These are phyloP conservation scores for Pecten maximus DNA, from an alignment of 2,888 invertebrate species.

Conservation along the genomic window DNA sequence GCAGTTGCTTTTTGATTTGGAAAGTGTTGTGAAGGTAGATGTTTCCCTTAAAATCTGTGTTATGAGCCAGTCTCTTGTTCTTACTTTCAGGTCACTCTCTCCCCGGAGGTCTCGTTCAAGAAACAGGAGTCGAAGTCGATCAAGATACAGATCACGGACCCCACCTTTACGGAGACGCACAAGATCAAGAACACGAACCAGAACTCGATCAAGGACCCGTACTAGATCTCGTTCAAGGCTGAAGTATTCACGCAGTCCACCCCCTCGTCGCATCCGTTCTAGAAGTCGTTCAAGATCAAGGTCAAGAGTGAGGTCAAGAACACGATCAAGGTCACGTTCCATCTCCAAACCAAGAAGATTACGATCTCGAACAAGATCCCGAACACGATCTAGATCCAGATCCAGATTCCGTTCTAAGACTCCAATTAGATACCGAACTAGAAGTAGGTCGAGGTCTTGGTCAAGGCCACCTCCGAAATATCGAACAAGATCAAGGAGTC, in stretches of 20 bases:
- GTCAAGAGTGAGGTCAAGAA: constrained; percentile 56
- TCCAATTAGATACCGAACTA: constrained; percentile 45
- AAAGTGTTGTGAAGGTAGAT: not conserved
- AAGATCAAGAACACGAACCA: constrained; percentile 56
- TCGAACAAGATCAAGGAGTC: constrained; percentile 48
- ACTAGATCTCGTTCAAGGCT: constrained; percentile 47
- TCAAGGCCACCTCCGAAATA: constrained; percentile 57
- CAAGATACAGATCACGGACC: constrained; percentile 42
- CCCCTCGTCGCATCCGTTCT: constrained; percentile 38
- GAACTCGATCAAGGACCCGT: constrained; percentile 44
- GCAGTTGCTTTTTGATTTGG: not conserved
- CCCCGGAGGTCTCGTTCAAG: constrained; percentile 47
- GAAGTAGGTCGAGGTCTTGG: constrained; percentile 58
- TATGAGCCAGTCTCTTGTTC: constrained; percentile 37
- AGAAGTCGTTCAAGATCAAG: constrained; percentile 47
- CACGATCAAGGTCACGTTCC: constrained; percentile 63
- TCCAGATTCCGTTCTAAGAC: constrained; percentile 41
- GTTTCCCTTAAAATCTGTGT: too few relatives aligned
- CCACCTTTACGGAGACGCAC: constrained; percentile 41
- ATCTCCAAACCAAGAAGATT: constrained; percentile 51
- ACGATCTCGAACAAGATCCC: constrained; percentile 42
- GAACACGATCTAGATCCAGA: constrained; percentile 46
- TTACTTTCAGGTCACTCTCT: constrained; percentile 59
- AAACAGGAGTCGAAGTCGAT: constrained; percentile 41
- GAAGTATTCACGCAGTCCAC: constrained; percentile 38